Percentiles rank a stretch among this genome's conserved stretches.
Conservation (phyloP, 2,888 invertebrate species). For the Mesorhabditis sp. region DNA sequence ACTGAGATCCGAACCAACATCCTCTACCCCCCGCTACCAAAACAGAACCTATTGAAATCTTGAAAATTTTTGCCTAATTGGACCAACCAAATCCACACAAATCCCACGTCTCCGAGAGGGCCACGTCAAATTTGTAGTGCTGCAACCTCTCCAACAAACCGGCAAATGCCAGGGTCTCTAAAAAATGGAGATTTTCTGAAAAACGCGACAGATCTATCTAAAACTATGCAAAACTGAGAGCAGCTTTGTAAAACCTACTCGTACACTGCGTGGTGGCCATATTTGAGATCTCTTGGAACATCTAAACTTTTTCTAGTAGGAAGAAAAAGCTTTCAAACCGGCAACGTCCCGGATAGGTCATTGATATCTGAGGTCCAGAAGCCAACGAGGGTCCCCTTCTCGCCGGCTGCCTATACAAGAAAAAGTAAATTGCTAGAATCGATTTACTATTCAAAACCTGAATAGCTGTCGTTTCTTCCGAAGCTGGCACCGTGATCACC, state of each 20-base stretch:
- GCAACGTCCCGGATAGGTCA: neutral
- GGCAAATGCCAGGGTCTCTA: conserved; percentile 1
- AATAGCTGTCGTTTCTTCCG: conserved; percentile 5
- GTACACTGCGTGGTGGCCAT: neutral
- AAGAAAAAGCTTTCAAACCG: neutral
- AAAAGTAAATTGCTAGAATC: no score
- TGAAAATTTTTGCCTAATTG: no score
- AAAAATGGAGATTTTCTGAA: neutral
- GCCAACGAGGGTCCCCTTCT: conserved; percentile 3
- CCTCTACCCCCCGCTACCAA: no score
- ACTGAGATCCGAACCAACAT: no score
- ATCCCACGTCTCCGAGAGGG: conserved; percentile 3
- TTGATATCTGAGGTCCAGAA: conserved; percentile 4
- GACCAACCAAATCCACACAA: conserved; percentile 2
- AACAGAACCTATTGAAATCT: no score
- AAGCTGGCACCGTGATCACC: conserved; percentile 3
- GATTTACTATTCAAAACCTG: neutral
- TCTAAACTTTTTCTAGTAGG: neutral
- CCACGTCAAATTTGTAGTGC: neutral
- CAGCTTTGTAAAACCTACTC: neutral
- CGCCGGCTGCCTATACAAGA: neutral
- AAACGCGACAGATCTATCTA: no score
- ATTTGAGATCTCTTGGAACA: neutral
- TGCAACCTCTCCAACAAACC: neutral
- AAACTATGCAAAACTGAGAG: no score